A percentile compares a stretch with the other conserved stretches of the same genome.
phyloP scores from a whole-genome alignment of 1,140 invertebrate species.

The Diuraphis noxia region DNA sequence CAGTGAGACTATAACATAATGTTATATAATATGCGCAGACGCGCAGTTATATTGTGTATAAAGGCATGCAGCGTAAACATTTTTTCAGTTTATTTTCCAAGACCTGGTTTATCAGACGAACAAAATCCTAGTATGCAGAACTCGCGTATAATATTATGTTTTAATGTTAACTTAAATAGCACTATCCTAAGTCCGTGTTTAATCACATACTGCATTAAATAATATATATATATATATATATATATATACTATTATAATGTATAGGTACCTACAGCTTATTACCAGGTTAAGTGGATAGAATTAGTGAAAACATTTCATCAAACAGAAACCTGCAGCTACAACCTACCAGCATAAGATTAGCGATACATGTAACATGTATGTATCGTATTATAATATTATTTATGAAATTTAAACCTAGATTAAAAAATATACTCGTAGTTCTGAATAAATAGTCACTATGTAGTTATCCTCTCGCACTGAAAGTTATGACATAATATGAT shows the following conservation, averaged over 20 bases:
- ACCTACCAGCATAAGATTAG: neutral
- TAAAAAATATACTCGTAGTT: neutral
- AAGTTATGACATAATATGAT: too few relatives aligned
- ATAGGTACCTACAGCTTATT: neutral
- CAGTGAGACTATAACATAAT: neutral
- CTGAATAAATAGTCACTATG: too few relatives aligned
- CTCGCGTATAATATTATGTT: neutral
- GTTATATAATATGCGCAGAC: neutral
- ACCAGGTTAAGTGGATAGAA: neutral
- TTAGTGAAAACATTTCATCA: neutral
- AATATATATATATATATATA: too few relatives aligned
- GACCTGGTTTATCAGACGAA: neutral
- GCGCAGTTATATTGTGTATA: neutral
- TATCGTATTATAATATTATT: neutral
- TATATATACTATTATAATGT: too few relatives aligned
- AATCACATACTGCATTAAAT: neutral
- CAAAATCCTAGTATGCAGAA: neutral
- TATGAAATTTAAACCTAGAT: neutral
- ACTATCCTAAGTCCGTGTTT: neutral
- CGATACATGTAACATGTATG: too few relatives aligned
- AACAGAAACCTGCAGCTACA: too few relatives aligned
- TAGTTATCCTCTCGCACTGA: too few relatives aligned
- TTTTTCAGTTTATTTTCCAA: neutral
- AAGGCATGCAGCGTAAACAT: neutral
- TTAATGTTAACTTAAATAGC: neutral